Percentiles rank a stretch among this genome's conserved stretches.
phyloP scores from a whole-genome alignment of 2,888 invertebrate species.

The Campoletis raptor region DNA sequence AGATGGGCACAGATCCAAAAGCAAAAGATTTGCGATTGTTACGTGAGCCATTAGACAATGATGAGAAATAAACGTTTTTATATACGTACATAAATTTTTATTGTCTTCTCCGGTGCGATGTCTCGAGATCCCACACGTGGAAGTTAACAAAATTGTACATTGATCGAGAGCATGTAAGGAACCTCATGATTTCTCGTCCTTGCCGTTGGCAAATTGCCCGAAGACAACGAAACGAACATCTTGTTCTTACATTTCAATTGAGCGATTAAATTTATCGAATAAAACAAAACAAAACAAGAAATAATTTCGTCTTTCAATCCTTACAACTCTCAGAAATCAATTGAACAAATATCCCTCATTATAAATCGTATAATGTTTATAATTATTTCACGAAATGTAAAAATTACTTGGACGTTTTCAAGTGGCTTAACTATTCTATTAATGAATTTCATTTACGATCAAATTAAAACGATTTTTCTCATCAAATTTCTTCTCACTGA shows the following conservation, averaged over 20 bases:
- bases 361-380: not conserved
- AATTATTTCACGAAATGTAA: not conserved
- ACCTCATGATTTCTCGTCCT: not conserved
- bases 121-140: slow-evolving; percentile 44
- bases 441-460: not conserved
- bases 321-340: not conserved
- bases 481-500: not conserved
- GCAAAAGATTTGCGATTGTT: slow-evolving; percentile 48
- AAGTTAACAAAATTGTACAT: slow-evolving; percentile 46
- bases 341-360: not conserved
- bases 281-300: not conserved
- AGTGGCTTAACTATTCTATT: not conserved
- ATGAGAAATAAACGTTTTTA: not conserved
- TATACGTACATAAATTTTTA: not conserved
- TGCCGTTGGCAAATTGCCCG: slow-evolving; percentile 61
- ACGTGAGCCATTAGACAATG: slow-evolving; percentile 39
- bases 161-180: slow-evolving; percentile 27
- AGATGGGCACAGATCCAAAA: slow-evolving; percentile 62
- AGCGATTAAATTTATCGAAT: slow-evolving; percentile 64
- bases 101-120: slow-evolving; percentile 1
- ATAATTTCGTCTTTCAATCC: not conserved
- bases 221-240: slow-evolving; percentile 62
- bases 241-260: slow-evolving; percentile 73
- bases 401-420: not conserved
- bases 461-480: not conserved